Evolutionary conservation across 2,888 invertebrate species (phyloP).

Genomic region (Cancer borealis): DNA sequence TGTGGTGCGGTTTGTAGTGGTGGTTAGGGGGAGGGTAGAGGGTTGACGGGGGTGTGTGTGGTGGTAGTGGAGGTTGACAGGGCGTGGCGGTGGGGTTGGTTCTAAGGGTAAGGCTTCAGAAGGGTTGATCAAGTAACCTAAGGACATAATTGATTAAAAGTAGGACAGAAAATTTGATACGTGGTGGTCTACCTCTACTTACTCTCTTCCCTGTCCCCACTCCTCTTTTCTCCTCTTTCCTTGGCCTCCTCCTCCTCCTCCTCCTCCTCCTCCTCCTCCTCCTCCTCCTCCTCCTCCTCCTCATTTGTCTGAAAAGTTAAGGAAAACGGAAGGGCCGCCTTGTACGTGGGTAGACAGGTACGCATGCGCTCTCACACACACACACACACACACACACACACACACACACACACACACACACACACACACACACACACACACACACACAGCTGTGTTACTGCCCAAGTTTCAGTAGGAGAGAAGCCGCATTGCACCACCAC

Average conservation of each 20-base stretch:
- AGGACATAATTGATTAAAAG: conserved; percentile 37
- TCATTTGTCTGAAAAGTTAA: conserved; percentile 3
- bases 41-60: background rate
- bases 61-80: background rate
- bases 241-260: background rate
- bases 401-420: background rate
- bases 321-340: background rate
- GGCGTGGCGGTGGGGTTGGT: background rate
- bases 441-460: conserved; percentile 2
- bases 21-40: background rate
- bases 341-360: background rate
- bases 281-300: background rate
- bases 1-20: background rate
- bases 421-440: background rate
- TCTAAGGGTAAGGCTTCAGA: background rate
- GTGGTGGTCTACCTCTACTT: background rate
- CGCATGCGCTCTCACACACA: background rate
- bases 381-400: background rate
- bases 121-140: background rate
- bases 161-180: conserved; percentile 3
- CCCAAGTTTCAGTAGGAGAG: background rate
- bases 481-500: conserved; percentile 16
- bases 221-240: background rate
- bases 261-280: background rate
- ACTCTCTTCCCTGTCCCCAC: background rate